phyloP scores from a whole-genome alignment of 2,888 invertebrate species.

The Tryphoninae sp. region DNA sequence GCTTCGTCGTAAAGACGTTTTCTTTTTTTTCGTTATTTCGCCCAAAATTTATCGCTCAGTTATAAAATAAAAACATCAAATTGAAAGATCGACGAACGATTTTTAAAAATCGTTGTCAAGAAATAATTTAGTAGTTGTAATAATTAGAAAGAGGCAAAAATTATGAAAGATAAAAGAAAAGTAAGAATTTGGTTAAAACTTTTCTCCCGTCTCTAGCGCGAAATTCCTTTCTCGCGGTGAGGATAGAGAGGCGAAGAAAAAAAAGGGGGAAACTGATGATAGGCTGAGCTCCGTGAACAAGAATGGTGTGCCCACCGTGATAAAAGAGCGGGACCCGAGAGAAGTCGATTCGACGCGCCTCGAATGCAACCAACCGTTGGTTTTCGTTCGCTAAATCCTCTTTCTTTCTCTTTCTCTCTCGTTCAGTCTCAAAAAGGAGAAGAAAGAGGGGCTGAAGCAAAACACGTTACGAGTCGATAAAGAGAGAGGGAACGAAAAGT shows the following conservation, averaged over 20 bases:
- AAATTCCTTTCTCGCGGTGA: neutral
- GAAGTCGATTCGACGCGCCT: neutral
- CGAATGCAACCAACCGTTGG: slow-evolving; percentile 16
- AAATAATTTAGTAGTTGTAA: too few relatives aligned
- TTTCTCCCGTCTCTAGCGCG: too few relatives aligned
- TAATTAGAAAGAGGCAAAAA: too few relatives aligned
- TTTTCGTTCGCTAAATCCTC: neutral
- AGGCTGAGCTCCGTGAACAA: slow-evolving; percentile 42
- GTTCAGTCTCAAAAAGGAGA: neutral
- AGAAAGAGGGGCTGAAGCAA: neutral
- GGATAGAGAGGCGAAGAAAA: neutral
- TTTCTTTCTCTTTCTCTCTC: slow-evolving; percentile 19
- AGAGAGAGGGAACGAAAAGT: slow-evolving; percentile 24
- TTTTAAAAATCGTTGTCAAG: too few relatives aligned
- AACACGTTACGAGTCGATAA: slow-evolving; percentile 8
- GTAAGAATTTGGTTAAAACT: too few relatives aligned
- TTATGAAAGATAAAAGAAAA: too few relatives aligned
- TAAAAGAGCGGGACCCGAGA: slow-evolving; percentile 26
- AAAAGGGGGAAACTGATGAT: slow-evolving; percentile 40
- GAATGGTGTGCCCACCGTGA: slow-evolving; percentile 20
- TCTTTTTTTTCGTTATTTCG: neutral
- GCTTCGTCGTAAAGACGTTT: neutral
- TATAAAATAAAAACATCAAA: too few relatives aligned
- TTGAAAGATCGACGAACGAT: too few relatives aligned
- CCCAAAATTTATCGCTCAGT: too few relatives aligned